Evolutionary conservation across 2,113 vertebrate genomes (phyloP).

Genomic region (Laticauda colubrina): DNA sequence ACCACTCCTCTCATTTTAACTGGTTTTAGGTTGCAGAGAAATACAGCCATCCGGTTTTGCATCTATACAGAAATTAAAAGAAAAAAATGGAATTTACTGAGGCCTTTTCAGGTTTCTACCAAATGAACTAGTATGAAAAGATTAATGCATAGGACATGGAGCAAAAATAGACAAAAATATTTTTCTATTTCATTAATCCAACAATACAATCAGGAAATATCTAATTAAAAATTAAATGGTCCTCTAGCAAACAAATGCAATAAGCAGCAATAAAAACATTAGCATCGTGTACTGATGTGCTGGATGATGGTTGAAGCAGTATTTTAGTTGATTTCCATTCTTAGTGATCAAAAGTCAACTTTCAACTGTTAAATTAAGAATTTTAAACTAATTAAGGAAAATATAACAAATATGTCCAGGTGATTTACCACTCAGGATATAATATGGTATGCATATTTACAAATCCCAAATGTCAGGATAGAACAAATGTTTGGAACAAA

Average conservation of each 20-base stretch:
- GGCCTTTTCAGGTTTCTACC: neutral
- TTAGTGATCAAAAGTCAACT: neutral
- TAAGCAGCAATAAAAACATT: neutral
- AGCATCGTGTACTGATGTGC: neutral
- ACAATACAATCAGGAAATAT: neutral
- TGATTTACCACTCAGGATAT: slow-evolving; percentile 25
- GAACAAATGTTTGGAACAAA: neutral
- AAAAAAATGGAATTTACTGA: neutral
- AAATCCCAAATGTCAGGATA: neutral
- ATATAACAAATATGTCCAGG: neutral
- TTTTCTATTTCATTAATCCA: neutral
- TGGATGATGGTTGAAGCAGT: rapidly evolving
- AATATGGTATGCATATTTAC: neutral
- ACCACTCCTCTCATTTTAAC: slow-evolving; percentile 87
- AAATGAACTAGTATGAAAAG: neutral
- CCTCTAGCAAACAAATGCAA: neutral
- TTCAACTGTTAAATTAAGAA: neutral
- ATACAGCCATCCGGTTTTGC: slow-evolving; percentile 90
- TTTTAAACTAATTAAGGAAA: neutral
- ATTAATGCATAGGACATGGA: neutral
- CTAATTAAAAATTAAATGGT: neutral
- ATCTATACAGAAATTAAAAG: slow-evolving; percentile 71
- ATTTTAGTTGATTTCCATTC: neutral
- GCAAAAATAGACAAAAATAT: neutral
- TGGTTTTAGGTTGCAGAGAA: slow-evolving; percentile 92